Base-by-base conservation (phyloP, 2,888 invertebrate species). In the Catonia carolina region DNA sequence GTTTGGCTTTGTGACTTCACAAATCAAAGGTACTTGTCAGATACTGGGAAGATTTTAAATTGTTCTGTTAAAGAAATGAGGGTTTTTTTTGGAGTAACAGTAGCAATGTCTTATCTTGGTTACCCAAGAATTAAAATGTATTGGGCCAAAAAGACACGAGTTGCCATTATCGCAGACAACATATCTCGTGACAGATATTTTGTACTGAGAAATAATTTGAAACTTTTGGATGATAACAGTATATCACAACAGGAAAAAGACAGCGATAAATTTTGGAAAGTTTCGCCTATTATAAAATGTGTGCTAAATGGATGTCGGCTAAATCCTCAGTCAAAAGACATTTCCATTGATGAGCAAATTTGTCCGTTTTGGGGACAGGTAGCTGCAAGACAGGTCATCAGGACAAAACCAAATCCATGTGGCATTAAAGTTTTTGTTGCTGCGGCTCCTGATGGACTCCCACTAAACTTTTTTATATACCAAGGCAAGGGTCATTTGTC, bases 371-470 rank as follows among this genome's bases (percentile, higher is more conserved):
- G 62, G 23, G 66, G 66, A n/a, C 53, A 62, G 18, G 64, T 62
- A 35, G 55, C 52, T 35, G 35, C 49, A 17, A 39, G 61, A 53
- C 62, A 62, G 41, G 63, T 61, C 56, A 61, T 67, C 20, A 60
- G 53, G 41, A 35, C 55, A 12, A 68, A 67, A 56, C 67, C 68
- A 47, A 66, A 67, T 52, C 67, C 67, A 22, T 60, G 66, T 23
- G 67, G 67, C 12, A 52, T 69, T 14, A 69, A 69, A 60, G 68
- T 65, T 59, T 68, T 69, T 63, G 67, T 70, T n/a, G 52, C 63
- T 49, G 65, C 66, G 51, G 55, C 67, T 14, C 58, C 63, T 41
- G 56, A 62, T 39, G 65, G 66, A 1, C 55, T 68, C 6, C 63
- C 66, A 7, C 45, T 66, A 8, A 64, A 69, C 36, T 68, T 68